Evolutionary conservation across 2,888 invertebrate genomes (phyloP).

Genomic region (Leptopilina syphax): DNA sequence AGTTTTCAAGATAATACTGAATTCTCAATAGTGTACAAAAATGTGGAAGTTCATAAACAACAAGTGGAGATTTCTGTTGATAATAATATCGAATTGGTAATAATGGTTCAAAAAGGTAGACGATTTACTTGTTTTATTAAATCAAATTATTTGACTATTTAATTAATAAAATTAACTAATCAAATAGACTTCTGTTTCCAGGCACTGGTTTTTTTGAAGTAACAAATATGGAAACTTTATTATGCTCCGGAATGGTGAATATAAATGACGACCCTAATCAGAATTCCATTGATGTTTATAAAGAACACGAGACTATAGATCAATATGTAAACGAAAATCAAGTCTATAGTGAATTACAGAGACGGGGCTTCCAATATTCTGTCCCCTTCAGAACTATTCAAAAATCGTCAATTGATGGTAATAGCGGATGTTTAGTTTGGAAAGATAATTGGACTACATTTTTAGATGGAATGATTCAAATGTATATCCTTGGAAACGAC

Average conservation of each 20-base stretch:
- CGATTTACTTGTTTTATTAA: too few relatives aligned
- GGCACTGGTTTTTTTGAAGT: conserved; percentile 77
- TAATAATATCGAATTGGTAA: conserved; percentile 68
- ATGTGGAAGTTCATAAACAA: conserved; percentile 77
- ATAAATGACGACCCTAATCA: conserved; percentile 77
- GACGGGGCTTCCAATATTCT: conserved; percentile 79
- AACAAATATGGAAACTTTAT: conserved; percentile 82
- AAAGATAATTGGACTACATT: conserved; percentile 83
- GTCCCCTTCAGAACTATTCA: conserved; percentile 78
- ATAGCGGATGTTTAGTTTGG: conserved; percentile 77
- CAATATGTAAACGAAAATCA: conserved; percentile 61
- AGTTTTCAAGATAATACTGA: conserved; percentile 73
- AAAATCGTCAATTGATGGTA: conserved; percentile 75
- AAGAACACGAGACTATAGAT: background rate
- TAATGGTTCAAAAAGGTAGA: conserved; percentile 70
- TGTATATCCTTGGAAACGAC: conserved; percentile 77
- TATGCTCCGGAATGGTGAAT: conserved; percentile 84
- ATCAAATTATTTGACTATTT: too few relatives aligned
- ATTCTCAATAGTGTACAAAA: conserved; percentile 66
- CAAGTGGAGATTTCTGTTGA: conserved; percentile 77
- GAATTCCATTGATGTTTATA: conserved; percentile 46
- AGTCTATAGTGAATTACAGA: conserved; percentile 76
- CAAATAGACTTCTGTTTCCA: conserved; percentile 45
- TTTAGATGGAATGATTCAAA: conserved; percentile 84
- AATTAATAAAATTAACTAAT: too few relatives aligned